These are phyloP conservation scores for Microcebus ravelobensis DNA, from an alignment of 2,113 vertebrate species.

Conservation along the genomic window DNA sequence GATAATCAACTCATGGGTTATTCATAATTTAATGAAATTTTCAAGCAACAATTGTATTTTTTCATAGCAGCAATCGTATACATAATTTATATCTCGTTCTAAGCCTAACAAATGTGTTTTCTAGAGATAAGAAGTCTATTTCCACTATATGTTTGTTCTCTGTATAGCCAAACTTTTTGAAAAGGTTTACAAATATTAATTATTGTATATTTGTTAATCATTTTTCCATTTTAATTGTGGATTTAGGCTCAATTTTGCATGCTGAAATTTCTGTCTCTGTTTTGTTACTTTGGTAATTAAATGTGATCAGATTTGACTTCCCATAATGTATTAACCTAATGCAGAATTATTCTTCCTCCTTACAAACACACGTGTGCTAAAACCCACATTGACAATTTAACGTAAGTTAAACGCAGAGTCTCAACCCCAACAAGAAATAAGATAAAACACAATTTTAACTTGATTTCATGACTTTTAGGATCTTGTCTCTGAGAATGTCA, in stretches of 20 bases:
- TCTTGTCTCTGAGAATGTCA: background rate
- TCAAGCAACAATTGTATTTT: slow-evolving; percentile 83
- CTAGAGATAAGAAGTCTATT: slow-evolving; percentile 85
- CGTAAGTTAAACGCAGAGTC: slow-evolving; percentile 57
- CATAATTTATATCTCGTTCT: slow-evolving; percentile 89
- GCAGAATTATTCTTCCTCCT: slow-evolving; percentile 29
- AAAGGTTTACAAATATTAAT: slow-evolving; percentile 81
- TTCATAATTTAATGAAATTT: slow-evolving; percentile 86
- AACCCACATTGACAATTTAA: slow-evolving; percentile 57
- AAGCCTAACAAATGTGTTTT: slow-evolving; percentile 87
- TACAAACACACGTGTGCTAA: background rate
- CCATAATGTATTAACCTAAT: slow-evolving; percentile 45
- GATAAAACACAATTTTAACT: slow-evolving; percentile 34
- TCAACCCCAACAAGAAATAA: slow-evolving; percentile 53
- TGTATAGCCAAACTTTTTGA: slow-evolving; percentile 76
- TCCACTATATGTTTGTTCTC: slow-evolving; percentile 81
- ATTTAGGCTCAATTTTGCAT: slow-evolving; percentile 56
- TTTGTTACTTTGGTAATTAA: slow-evolving; percentile 63
- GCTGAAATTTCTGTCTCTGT: slow-evolving; percentile 65
- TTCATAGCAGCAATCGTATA: slow-evolving; percentile 83
- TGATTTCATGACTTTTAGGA: background rate
- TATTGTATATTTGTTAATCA: slow-evolving; percentile 75
- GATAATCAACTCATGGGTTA: slow-evolving; percentile 80
- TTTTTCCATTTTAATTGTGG: slow-evolving; percentile 68
- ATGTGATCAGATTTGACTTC: slow-evolving; percentile 60